Base-by-base conservation (phyloP, 2,113 vertebrate species). In the Semicossyphus pulcher region DNA sequence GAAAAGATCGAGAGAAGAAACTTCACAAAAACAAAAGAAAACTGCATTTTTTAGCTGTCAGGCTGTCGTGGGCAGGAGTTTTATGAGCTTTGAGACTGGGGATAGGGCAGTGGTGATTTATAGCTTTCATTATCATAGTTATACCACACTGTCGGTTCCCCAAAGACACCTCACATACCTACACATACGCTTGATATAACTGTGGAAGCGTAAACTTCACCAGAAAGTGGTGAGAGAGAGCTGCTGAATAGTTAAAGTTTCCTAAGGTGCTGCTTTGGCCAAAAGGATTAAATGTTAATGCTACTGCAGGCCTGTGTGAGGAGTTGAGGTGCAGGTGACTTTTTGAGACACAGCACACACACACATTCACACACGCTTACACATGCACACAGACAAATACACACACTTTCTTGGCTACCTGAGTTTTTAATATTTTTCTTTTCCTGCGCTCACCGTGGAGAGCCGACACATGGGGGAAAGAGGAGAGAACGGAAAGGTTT, bases 121-220 rank as follows among this genome's bases (percentile, higher is more conserved):
- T 85, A 85, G 80, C 78, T 74, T 91, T 88, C 83, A 90, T 92
- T 91, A 91, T 70, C 61, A 64, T 48, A 72, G 31, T 76, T 86
- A 63, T 42, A 68, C 63, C 75, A 72, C 82, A 41, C 72, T 26
- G 26, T 57, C 66, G 54, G 54, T 62, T 88, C 63, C 80, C 76
- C 36, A 7, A n/a, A 51, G 78, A 75, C 62, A 45, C 29, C 45
- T 45, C 54, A 69, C 72, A 52, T 21, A 57, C 53, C 15, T 20
- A 21, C 63, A 52, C 60, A 64, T 42, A 31, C 57, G 32, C 25
- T 23, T 26, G 45, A 81, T 60, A 29, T 21, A 58, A 54, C 54
- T 57, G 64, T 57, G 25, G 39, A 73, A 51, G 66, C 20, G 45
- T 60, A 51, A 9, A 12, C 31, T 70, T 58, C n/a, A 49, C 44